Percentiles rank a stretch among this genome's conserved stretches.
These are phyloP conservation scores for Eidolon dupreanum DNA, from an alignment of 2,797 vertebrate species.

Conservation along the genomic window DNA sequence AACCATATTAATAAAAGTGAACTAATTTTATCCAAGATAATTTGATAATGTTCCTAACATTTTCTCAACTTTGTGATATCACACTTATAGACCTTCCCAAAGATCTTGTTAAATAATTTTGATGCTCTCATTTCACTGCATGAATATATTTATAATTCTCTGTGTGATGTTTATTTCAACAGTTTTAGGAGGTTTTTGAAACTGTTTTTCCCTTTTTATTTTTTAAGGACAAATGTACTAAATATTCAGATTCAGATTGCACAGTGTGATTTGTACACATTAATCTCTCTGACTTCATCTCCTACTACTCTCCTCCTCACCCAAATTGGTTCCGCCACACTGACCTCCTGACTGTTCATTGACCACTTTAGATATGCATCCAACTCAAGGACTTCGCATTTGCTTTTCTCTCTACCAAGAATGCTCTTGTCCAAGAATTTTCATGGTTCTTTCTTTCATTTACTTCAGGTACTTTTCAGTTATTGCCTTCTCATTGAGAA, in stretches of 20 bases:
- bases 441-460: neutral
- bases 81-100: neutral
- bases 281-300: neutral
- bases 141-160: neutral
- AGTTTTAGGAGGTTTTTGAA: neutral
- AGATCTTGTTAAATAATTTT: neutral
- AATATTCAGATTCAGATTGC: neutral
- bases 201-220: neutral
- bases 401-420: neutral
- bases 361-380: neutral
- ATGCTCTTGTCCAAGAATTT: neutral
- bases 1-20: slow-evolving; percentile 56
- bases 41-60: neutral
- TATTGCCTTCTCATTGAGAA: neutral
- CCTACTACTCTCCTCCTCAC: neutral
- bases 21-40: slow-evolving; percentile 62
- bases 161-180: neutral
- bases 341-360: neutral
- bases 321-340: neutral
- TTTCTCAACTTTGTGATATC: neutral
- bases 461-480: neutral
- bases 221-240: neutral
- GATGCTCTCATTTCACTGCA: neutral
- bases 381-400: neutral
- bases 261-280: neutral